A percentile compares a stretch with the other conserved stretches of the same genome.
phyloP scores from a whole-genome alignment of 2,113 vertebrate species.

The Furnarius figulus region DNA sequence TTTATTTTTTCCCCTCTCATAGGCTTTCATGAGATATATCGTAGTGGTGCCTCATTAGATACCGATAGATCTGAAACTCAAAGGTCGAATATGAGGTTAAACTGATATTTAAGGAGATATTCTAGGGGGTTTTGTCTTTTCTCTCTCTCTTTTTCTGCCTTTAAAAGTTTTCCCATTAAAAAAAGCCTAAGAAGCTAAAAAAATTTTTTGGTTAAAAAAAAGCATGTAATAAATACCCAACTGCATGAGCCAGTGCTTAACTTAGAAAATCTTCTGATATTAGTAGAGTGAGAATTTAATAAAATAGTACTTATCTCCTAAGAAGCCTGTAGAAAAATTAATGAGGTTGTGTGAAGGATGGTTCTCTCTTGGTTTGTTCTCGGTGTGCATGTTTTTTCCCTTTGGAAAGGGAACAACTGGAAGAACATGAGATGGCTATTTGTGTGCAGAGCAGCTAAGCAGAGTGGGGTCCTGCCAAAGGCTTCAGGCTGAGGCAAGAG shows the following conservation, averaged over 20 bases:
- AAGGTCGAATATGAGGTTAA: background rate
- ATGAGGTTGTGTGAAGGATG: background rate
- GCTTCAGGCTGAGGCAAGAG: background rate
- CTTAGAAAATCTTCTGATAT: background rate
- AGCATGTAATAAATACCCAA: background rate
- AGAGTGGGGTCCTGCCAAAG: background rate
- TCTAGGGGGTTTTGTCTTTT: background rate
- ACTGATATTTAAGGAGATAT: background rate
- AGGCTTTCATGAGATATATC: background rate
- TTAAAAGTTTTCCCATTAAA: background rate
- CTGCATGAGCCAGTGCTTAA: background rate
- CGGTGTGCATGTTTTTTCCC: background rate
- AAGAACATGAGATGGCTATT: background rate
- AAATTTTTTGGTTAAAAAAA: background rate
- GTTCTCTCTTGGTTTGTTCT: background rate
- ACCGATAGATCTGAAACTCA: background rate
- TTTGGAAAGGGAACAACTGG: background rate
- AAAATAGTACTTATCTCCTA: slow-evolving; percentile 18
- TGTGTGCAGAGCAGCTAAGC: background rate
- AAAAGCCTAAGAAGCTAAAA: background rate
- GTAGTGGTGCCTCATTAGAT: background rate
- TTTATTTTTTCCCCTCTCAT: background rate
- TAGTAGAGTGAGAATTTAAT: slow-evolving; percentile 29
- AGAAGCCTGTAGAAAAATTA: background rate
- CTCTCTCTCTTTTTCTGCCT: background rate